Conservation (phyloP, 2,888 invertebrate genomes). For the Cephus runcator region DNA sequence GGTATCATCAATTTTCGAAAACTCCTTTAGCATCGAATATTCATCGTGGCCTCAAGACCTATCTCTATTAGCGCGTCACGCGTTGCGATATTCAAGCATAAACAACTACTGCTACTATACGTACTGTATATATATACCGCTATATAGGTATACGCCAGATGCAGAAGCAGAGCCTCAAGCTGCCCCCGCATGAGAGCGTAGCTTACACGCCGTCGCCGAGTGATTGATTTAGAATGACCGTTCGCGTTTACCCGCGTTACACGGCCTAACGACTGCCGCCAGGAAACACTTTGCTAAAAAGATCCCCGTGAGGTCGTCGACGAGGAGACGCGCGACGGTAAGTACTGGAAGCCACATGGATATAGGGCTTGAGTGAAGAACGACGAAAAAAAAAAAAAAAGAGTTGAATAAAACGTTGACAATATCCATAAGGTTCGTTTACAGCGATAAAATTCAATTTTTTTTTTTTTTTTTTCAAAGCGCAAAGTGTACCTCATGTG, state of each 20-base stretch:
- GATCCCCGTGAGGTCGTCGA: not conserved
- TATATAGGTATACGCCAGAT: not conserved
- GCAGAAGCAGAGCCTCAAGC: not conserved
- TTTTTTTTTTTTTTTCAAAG: not conserved
- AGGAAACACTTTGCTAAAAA: not conserved
- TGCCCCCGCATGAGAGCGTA: not conserved
- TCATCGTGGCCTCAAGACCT: not conserved
- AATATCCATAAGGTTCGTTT: not conserved
- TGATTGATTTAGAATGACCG: slow-evolving; percentile 43
- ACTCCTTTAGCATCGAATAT: not conserved
- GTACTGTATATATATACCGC: not conserved
- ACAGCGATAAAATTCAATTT: not conserved
- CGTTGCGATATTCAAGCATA: not conserved
- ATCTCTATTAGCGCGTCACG: not conserved
- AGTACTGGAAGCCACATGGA: not conserved
- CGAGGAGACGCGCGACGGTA: not conserved
- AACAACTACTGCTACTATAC: not conserved
- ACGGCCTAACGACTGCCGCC: slow-evolving; percentile 23
- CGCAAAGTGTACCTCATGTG: not conserved
- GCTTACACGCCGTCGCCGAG: not conserved
- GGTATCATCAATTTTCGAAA: not conserved
- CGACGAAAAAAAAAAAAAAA: not conserved
- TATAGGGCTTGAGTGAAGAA: not conserved
- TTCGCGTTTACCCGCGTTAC: slow-evolving; percentile 21
- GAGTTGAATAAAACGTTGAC: not conserved